Base-by-base conservation (phyloP, 2,888 invertebrate species). In the Mythimna pallens region DNA sequence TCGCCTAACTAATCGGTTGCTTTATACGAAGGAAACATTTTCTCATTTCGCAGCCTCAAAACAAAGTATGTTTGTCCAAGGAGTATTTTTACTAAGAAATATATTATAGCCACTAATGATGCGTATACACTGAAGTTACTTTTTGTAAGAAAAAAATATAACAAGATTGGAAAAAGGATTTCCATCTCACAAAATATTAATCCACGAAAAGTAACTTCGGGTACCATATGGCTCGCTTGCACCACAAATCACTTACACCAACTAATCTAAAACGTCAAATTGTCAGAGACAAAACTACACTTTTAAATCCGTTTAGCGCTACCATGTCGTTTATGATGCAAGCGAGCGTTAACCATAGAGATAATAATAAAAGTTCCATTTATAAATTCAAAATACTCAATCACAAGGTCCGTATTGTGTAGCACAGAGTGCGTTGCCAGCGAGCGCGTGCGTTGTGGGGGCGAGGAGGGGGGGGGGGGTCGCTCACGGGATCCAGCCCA, bases 401-500 rank as follows among this genome's bases (percentile, higher is more conserved):
- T 86, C 80, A 87, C 88, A 78, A 75, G 20, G 70, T 70, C 59
- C 63, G 65, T 72, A 64, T 75, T n/a, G 67, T 81, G 54, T 50
- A 57, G 80, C 71, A 73, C 73, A 72, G 59, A 71, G 63, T 80
- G 82, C 83, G 85, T 59, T 63, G 71, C 73, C 82, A 82, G 82
- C 78, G 73, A 61, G 86, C 72, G 85, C 64, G 78, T 64, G 76
- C 86, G 88, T 78, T 67, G 67, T 73, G 79, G 65, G 73, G 78
- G 66, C 70, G 47, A 47, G 47, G 17, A n/a, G 47, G 34, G 66
- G 30, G 36, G 75, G 70, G 78, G 70, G 34, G 67, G 67, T 65
- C 78, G 83, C 81, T 93, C 92, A 95, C 83, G 94, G 96, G 89
- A 96, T 94, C 95, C 97, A 98, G 91, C 98, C 98, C 94, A 98